phyloP scores from a whole-genome alignment of 1,140 invertebrate genomes.

The Uloborus diversus region DNA sequence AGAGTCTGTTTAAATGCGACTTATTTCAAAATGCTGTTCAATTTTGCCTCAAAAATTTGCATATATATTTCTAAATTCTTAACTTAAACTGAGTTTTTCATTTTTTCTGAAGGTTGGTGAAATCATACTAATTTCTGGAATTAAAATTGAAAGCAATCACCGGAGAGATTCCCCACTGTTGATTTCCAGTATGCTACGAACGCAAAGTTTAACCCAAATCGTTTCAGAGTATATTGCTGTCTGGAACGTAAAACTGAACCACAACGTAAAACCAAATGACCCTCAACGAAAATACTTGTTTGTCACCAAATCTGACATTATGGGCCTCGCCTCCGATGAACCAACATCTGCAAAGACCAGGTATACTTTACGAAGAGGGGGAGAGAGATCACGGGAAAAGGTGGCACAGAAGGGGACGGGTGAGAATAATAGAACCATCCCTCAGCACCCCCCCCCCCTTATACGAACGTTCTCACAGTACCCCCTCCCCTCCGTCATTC shows the following conservation, averaged over 20 bases:
- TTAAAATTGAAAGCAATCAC: neutral
- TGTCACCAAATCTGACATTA: conserved; percentile 13
- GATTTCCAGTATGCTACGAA: neutral
- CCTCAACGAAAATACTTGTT: conserved; percentile 8
- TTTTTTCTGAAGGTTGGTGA: neutral
- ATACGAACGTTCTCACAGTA: conserved; percentile 11
- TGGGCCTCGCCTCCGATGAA: neutral
- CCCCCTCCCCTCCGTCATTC: neutral
- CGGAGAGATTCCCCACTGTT: neutral
- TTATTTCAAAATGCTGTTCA: neutral
- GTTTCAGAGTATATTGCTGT: neutral
- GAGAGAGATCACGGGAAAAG: neutral
- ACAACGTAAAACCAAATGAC: too few relatives aligned
- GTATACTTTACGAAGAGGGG: neutral
- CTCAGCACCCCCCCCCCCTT: neutral
- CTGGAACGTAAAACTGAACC: neutral
- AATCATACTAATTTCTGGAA: neutral
- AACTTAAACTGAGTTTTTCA: neutral
- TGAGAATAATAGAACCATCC: conserved; percentile 19
- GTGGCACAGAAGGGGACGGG: neutral
- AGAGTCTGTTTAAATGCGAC: neutral
- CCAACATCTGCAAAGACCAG: conserved; percentile 1
- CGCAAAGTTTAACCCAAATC: neutral
- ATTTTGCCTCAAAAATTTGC: neutral
- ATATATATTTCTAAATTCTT: neutral